These are phyloP conservation scores for Phoxinus dragarum DNA, from an alignment of 2,797 vertebrate genomes.

Conservation along the genomic window DNA sequence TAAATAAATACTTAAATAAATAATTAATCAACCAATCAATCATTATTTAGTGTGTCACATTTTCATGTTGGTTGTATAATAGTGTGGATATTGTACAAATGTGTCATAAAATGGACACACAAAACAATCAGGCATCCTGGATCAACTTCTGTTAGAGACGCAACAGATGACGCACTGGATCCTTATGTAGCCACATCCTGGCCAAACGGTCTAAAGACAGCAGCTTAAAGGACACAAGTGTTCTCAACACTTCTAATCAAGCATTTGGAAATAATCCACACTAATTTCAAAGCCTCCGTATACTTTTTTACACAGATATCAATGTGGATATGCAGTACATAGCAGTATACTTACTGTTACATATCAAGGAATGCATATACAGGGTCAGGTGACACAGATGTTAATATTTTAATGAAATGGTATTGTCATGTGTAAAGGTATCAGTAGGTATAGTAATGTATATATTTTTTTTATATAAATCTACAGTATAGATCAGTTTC, in stretches of 20 bases:
- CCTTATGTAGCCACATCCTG: not conserved
- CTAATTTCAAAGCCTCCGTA: not conserved
- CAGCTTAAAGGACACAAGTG: not conserved
- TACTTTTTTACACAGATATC: not conserved
- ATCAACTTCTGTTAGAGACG: not conserved
- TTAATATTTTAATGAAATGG: not conserved
- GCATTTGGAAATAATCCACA: conserved; percentile 1
- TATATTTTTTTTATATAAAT: not conserved
- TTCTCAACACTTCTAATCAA: not conserved
- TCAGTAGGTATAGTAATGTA: not conserved
- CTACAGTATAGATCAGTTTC: not conserved
- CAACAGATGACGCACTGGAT: not conserved
- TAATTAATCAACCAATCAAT: not conserved
- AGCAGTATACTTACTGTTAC: not conserved
- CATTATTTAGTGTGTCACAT: not conserved
- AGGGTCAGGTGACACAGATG: not conserved
- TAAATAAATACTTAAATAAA: not conserved
- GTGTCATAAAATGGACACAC: not conserved
- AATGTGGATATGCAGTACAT: not conserved
- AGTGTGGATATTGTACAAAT: not conserved
- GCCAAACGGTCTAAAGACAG: not conserved
- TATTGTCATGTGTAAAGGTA: not conserved
- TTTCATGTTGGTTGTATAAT: not conserved
- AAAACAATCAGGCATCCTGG: not conserved
- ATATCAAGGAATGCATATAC: not conserved